Evolutionary conservation across 2,888 invertebrate genomes (phyloP).

Genomic region (Protula sp.): DNA sequence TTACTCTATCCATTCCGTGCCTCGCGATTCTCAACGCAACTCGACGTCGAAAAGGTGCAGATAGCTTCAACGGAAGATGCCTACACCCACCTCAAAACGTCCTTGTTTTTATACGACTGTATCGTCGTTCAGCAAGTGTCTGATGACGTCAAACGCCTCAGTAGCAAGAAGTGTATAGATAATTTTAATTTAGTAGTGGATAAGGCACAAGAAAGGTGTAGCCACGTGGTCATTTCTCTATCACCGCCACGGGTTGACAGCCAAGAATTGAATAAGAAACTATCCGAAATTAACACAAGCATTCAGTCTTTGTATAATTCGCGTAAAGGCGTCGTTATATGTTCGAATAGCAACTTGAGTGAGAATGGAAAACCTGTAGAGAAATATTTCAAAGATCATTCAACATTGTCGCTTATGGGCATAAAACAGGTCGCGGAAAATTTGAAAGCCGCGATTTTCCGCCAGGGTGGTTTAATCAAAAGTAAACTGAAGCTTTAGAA

Average conservation of each 20-base stretch:
- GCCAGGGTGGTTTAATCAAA: too few species aligned
- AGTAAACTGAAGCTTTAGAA: too few species aligned
- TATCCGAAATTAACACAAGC: not conserved
- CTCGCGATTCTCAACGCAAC: too few species aligned
- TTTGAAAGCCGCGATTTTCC: not conserved
- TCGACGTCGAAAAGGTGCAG: too few species aligned
- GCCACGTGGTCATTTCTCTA: not conserved
- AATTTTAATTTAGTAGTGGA: not conserved
- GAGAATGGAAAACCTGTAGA: not conserved
- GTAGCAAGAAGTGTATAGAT: not conserved
- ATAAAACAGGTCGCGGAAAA: not conserved
- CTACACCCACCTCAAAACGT: too few species aligned
- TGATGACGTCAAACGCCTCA: not conserved
- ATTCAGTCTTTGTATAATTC: not conserved
- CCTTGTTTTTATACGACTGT: too few species aligned
- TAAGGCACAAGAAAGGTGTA: not conserved
- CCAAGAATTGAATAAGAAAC: not conserved
- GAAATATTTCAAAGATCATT: not conserved
- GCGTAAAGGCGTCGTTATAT: not conserved
- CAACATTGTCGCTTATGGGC: not conserved
- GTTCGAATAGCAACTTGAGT: not conserved
- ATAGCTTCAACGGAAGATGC: too few species aligned
- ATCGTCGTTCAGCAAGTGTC: not conserved
- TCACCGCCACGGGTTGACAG: not conserved
- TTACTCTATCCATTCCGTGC: too few species aligned